These are phyloP conservation scores for Pseudomyrmex cubaensis DNA, from an alignment of 1,140 invertebrate genomes.

Conservation along the genomic window DNA sequence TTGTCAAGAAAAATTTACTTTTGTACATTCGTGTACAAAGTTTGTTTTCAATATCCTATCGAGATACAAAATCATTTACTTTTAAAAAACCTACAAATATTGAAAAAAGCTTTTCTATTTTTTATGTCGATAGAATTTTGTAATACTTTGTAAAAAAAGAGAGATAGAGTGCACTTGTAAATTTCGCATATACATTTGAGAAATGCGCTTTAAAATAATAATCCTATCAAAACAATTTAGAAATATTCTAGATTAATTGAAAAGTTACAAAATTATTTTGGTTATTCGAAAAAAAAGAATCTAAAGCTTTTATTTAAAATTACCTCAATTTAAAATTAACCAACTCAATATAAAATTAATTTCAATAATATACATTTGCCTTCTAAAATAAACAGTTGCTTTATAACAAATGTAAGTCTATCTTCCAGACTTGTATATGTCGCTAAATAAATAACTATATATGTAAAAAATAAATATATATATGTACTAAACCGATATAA, in stretches of 20 bases:
- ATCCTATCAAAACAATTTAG: constrained; percentile 11
- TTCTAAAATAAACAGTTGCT: not conserved
- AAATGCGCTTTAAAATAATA: not conserved
- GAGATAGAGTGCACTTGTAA: constrained; percentile 14
- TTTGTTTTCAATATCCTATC: constrained; percentile 25
- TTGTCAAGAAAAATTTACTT: not conserved
- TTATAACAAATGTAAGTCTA: constrained; percentile 14
- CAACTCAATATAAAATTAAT: too few relatives aligned
- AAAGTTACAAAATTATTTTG: not conserved
- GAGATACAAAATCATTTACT: constrained; percentile 27
- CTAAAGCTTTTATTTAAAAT: not conserved
- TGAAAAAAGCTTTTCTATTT: not conserved
- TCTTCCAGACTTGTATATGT: not conserved
- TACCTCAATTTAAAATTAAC: not conserved
- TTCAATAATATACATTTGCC: too few relatives aligned
- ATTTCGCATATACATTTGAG: constrained; percentile 12
- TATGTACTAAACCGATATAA: constrained; percentile 25
- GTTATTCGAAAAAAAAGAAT: not conserved
- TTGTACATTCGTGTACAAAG: constrained; percentile 15
- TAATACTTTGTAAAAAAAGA: constrained; percentile 17
- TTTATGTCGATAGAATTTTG: constrained; percentile 9
- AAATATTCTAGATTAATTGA: not conserved
- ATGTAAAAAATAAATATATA: constrained; percentile 19
- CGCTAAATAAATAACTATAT: constrained; percentile 10
- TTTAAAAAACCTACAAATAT: not conserved